Base-by-base conservation (phyloP, 1,140 invertebrate genomes). In the Drosophila elegans region DNA sequence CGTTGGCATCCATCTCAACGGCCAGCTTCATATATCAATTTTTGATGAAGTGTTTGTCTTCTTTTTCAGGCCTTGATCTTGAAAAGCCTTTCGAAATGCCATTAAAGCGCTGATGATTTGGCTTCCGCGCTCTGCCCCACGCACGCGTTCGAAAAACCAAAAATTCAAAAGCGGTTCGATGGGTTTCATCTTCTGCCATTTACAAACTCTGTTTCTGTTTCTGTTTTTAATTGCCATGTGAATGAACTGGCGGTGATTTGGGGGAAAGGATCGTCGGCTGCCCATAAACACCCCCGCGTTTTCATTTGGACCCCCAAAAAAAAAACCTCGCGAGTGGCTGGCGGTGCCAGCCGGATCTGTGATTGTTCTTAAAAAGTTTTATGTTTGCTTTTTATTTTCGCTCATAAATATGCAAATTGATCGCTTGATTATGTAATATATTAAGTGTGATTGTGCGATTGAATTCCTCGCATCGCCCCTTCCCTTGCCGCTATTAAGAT, bases 11-110 rank as follows among this genome's bases (percentile, higher is more conserved):
- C 77, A 80, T 66, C 75, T 45, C 63, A 62, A 7, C 11, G 29
- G 52, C 61, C 82, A 77, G 82, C 82, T 85, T 74, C 82, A 88
- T 86, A 80, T 86, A 81, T 81, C 74, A 86, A 56, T 74, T 81
- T 79, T 62, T 73, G 49, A 27, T 48, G 16, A 36, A 71, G 67
- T 71, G 67, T 56, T 71, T 56, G 60, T 51, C 44, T 66, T 77
- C 44, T 57, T 59, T 61, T 49, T 46, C 42, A 54, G 83, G 84
- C 83, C 84, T 89, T 89, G 84, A 89, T 89, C 84, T 89, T 89
- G 84, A 89, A 88, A 89, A 90, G 84, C 80, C 84, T 88, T 88
- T 88, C 83, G 83, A 88, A 88, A 88, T 88, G 67, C 83, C 76
- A 71, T 54, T 71, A 48, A 71, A 56, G 34, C 42, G 51, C 64